These are phyloP conservation scores for Malurus splendens DNA, from an alignment of 2,797 vertebrate species.

Conservation along the genomic window DNA sequence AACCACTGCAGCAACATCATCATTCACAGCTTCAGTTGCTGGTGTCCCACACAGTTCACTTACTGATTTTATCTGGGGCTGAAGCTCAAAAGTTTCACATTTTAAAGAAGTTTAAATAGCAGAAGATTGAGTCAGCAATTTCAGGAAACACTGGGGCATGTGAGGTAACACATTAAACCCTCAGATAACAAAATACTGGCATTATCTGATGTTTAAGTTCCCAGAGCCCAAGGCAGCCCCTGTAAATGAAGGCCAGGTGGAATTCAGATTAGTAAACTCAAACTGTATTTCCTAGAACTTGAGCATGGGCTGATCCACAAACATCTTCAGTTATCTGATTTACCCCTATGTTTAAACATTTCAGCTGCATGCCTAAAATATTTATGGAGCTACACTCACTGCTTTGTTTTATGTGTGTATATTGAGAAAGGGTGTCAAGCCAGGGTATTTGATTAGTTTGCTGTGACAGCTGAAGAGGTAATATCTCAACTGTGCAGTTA, in stretches of 20 bases:
- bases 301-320: not conserved
- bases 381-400: not conserved
- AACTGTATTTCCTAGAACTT: not conserved
- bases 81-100: not conserved
- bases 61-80: not conserved
- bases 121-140: not conserved
- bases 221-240: not conserved
- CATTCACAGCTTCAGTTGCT: not conserved
- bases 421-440: not conserved
- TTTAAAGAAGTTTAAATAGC: not conserved
- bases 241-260: not conserved
- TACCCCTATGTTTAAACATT: not conserved
- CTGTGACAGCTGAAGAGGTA: slow-evolving; percentile 17
- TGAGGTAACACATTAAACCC: not conserved
- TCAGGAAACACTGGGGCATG: not conserved
- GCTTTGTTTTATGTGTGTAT: not conserved
- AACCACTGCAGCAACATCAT: not conserved
- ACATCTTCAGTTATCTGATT: not conserved
- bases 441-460: not conserved
- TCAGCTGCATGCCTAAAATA: slow-evolving; percentile 26
- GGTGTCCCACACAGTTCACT: not conserved
- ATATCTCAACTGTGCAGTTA: slow-evolving; percentile 4
- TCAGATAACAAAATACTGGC: not conserved
- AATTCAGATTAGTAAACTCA: not conserved
- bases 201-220: not conserved